These are phyloP conservation scores for Borostomias antarcticus DNA, from an alignment of 2,797 vertebrate genomes.

Conservation along the genomic window DNA sequence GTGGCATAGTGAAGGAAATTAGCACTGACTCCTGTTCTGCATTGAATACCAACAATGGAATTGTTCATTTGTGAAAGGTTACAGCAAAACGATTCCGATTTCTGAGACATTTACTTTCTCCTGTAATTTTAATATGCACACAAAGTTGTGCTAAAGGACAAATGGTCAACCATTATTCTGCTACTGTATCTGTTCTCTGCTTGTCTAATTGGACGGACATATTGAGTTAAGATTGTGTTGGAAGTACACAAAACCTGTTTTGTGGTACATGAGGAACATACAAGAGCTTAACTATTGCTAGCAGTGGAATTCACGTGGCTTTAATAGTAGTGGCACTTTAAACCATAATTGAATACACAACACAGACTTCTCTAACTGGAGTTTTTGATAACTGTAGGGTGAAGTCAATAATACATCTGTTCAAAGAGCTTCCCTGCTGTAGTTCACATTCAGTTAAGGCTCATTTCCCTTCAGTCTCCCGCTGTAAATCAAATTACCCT, in stretches of 20 bases:
- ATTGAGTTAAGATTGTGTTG: background rate
- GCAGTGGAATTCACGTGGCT: too few species aligned
- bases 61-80: constrained; percentile 4
- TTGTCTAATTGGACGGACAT: background rate
- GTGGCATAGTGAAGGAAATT: constrained; percentile 1
- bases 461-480: constrained; percentile 23
- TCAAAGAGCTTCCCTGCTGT: constrained; percentile 2
- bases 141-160: background rate
- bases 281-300: too few species aligned
- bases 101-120: background rate
- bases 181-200: too few species aligned
- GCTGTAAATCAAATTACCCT: constrained; percentile 24
- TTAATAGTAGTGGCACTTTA: too few species aligned
- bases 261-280: background rate
- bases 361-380: too few species aligned
- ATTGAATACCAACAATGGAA: background rate
- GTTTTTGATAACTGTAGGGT: background rate
- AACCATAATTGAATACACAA: too few species aligned
- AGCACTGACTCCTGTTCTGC: background rate
- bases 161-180: too few species aligned
- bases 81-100: background rate
- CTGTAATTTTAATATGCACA: background rate
- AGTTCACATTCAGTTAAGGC: constrained; percentile 14
- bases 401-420: background rate
- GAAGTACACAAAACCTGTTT: background rate